Conservation (phyloP, 37 sponge, comb jelly and placozoan genomes). For the Spongilla lacustris region DNA sequence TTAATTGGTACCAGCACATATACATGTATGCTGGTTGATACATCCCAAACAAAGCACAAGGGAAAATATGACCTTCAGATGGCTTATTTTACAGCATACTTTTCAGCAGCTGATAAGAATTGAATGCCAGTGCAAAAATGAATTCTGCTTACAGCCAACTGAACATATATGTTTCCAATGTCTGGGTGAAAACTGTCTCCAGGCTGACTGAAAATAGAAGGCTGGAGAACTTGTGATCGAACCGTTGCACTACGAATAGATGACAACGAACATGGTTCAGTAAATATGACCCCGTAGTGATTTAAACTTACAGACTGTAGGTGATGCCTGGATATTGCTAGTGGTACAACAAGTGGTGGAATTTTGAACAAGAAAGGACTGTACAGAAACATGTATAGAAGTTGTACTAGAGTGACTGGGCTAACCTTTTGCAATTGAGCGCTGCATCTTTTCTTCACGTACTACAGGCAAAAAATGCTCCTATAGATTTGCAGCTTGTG, state of each 20-base stretch:
- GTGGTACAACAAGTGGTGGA: neutral
- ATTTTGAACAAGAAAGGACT: neutral
- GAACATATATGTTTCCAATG: neutral
- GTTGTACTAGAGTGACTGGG: neutral
- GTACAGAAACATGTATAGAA: neutral
- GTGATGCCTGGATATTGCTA: neutral
- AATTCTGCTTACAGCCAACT: too few species aligned
- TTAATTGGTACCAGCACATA: too few species aligned
- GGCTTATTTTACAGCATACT: neutral
- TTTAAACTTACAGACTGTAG: neutral
- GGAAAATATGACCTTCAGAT: neutral
- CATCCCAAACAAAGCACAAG: neutral
- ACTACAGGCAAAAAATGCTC: too few species aligned
- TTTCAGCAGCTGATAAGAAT: too few species aligned
- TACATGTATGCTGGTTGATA: too few species aligned
- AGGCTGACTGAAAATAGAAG: neutral
- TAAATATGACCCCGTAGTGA: neutral
- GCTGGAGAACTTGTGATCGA: neutral
- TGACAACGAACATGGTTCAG: neutral
- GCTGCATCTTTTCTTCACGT: too few species aligned
- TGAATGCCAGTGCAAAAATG: too few species aligned
- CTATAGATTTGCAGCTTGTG: too few species aligned
- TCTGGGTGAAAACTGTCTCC: neutral
- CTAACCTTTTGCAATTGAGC: too few species aligned
- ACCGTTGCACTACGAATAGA: neutral